phyloP scores from a whole-genome alignment of 2,113 vertebrate species.

The Malurus alboscapulatus region DNA sequence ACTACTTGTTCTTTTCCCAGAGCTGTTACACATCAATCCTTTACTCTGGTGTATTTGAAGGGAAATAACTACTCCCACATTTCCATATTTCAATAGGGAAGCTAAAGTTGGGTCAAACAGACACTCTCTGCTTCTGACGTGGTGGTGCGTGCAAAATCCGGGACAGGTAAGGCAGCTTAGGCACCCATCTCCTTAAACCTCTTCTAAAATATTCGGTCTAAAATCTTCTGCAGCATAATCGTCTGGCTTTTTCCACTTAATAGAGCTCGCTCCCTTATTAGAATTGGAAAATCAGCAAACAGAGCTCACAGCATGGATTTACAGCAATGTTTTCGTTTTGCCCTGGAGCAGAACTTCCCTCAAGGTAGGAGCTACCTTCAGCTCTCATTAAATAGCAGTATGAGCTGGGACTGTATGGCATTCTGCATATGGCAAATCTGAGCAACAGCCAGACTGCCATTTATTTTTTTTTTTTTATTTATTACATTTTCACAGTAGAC shows the following conservation, averaged over 20 bases:
- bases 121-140: rapidly evolving
- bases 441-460: background rate
- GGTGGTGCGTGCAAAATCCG: background rate
- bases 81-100: background rate
- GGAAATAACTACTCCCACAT: background rate
- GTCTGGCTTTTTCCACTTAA: background rate
- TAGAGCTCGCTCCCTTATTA: background rate
- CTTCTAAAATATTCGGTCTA: background rate
- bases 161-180: background rate
- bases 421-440: background rate
- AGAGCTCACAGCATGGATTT: background rate
- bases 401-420: background rate
- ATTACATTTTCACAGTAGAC: background rate
- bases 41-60: background rate
- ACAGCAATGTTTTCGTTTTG: background rate
- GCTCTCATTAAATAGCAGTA: background rate
- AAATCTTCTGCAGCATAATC: background rate
- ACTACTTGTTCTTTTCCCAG: background rate
- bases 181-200: background rate
- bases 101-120: background rate
- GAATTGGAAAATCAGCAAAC: constrained; percentile 2
- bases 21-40: background rate
- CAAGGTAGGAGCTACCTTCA: background rate
- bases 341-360: background rate
- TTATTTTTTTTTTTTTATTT: background rate